Conservation (phyloP, 37 sponge, comb jelly and placozoan species). For the Haliclona indistincta region DNA sequence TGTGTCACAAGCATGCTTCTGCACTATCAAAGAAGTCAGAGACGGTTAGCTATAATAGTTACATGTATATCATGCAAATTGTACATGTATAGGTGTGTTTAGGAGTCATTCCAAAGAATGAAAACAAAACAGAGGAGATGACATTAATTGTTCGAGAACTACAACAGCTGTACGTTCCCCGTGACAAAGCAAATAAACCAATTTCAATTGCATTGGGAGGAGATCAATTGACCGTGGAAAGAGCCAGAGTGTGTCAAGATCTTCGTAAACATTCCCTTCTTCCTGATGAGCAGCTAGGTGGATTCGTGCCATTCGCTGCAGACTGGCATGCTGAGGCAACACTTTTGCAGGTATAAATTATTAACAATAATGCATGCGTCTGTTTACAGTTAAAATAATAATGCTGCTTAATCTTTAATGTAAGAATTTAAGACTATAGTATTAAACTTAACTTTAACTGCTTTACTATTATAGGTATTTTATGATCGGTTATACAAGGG, state of each 20-base stretch:
- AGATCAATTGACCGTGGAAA: slow-evolving; percentile 21
- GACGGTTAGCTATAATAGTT: no score
- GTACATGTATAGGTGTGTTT: no score
- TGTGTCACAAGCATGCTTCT: no score
- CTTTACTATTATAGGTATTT: no score
- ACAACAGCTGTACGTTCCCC: no score
- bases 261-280: not conserved
- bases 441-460: no score
- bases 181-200: no score
- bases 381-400: not conserved
- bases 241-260: not conserved
- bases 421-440: no score
- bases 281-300: not conserved
- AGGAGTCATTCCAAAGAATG: slow-evolving; percentile 10
- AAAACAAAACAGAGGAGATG: slow-evolving; percentile 14
- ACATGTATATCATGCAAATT: no score
- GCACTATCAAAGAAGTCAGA: no score
- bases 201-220: no score
- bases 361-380: not conserved
- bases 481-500: slow-evolving; percentile 25
- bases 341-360: slow-evolving; percentile 17
- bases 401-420: not conserved
- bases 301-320: slow-evolving; percentile 4
- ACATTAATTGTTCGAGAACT: no score
- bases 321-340: slow-evolving; percentile 26